A percentile compares a stretch with the other conserved stretches of the same genome.
phyloP scores from a whole-genome alignment of 2,888 invertebrate genomes.

The Lepidonotus clava region DNA sequence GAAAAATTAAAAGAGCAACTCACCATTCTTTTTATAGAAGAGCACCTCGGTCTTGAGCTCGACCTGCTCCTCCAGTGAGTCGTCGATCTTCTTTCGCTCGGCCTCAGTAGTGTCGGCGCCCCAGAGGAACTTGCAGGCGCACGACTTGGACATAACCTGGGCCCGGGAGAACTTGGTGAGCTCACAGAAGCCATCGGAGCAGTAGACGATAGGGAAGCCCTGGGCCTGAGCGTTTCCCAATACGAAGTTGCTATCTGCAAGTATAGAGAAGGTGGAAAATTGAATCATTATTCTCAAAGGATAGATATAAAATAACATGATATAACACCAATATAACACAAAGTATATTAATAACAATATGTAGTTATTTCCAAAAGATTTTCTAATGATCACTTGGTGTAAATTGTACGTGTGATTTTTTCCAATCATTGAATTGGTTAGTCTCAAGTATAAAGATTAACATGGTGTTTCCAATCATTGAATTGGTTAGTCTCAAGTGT shows the following conservation, averaged over 20 bases:
- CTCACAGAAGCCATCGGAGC: constrained; percentile 97
- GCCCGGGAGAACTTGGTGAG: constrained; percentile 95
- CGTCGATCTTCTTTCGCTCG: constrained; percentile 93
- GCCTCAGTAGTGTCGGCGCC: constrained; percentile 94
- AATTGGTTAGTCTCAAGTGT: too few relatives aligned
- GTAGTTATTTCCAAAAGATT: too few relatives aligned
- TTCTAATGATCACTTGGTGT: too few relatives aligned
- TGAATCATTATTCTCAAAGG: too few relatives aligned
- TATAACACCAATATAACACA: too few relatives aligned
- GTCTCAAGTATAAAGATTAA: too few relatives aligned
- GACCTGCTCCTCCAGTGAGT: constrained; percentile 92
- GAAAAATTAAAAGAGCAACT: constrained; percentile 76
- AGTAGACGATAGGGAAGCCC: constrained; percentile 95
- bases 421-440: too few relatives aligned
- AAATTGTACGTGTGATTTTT: too few relatives aligned
- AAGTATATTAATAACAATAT: too few relatives aligned
- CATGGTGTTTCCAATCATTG: too few relatives aligned
- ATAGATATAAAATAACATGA: too few relatives aligned
- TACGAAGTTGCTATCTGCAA: constrained; percentile 96
- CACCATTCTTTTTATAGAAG: constrained; percentile 96
- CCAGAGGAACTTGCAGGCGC: constrained; percentile 96
- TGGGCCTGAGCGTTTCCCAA: constrained; percentile 96
- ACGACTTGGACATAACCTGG: constrained; percentile 95
- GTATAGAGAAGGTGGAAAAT: neutral
- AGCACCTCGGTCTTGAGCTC: constrained; percentile 96